Evolutionary conservation across 2,888 invertebrate genomes (phyloP).

Genomic region (Myopa tessellatipennis): DNA sequence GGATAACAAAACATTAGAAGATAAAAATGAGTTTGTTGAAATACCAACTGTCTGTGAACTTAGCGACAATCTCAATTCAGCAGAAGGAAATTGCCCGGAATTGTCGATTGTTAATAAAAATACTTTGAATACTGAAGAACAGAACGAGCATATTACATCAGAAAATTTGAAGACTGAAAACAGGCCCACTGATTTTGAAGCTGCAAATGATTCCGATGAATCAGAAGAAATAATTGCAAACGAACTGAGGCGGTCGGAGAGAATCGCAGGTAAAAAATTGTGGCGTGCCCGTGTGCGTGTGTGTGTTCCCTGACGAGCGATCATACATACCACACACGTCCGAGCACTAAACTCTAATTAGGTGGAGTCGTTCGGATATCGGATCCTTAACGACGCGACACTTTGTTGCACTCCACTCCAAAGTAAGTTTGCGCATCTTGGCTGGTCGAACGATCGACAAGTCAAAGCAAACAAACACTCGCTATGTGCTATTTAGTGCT

Average conservation of each 20-base stretch:
- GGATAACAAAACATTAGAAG: too few species aligned
- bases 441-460: too few species aligned
- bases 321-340: too few species aligned
- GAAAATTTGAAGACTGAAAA: background rate
- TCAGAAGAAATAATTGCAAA: background rate
- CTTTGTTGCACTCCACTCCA: too few species aligned
- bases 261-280: slow-evolving; percentile 8
- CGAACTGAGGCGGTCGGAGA: background rate
- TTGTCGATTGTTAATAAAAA: slow-evolving; percentile 1
- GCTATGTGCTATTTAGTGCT: too few species aligned
- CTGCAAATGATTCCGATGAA: background rate
- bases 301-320: too few species aligned
- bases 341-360: too few species aligned
- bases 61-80: background rate
- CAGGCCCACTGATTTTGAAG: background rate
- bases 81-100: background rate
- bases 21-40: background rate
- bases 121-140: background rate
- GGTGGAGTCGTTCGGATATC: too few species aligned
- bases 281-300: too few species aligned
- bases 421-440: too few species aligned
- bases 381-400: too few species aligned
- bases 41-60: background rate
- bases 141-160: background rate
- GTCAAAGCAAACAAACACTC: too few species aligned